Conservation (phyloP, 1,140 invertebrate genomes). For the Saccostrea cuccullata region DNA sequence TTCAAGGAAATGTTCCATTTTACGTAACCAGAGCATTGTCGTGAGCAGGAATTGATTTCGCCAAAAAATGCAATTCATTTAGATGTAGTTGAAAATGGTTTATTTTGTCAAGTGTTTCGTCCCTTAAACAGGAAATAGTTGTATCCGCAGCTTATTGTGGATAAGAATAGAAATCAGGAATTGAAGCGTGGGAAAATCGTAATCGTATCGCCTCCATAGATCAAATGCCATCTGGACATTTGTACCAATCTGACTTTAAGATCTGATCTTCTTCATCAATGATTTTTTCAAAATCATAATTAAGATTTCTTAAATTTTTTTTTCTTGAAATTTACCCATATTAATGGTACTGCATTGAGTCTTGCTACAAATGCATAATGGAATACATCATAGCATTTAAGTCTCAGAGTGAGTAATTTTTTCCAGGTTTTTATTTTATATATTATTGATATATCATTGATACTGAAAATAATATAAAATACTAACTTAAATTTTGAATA, state of each 20-base stretch:
- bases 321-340: constrained; percentile 4
- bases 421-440: neutral
- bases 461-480: neutral
- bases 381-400: constrained; percentile 34
- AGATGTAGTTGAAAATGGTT: constrained; percentile 2
- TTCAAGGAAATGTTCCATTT: constrained; percentile 28
- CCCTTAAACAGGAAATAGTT: constrained; percentile 17
- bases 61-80: constrained; percentile 14
- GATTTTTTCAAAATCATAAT: constrained; percentile 27
- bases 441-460: neutral
- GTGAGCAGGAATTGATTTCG: neutral
- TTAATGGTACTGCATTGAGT: neutral
- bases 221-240: neutral
- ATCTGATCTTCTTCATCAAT: neutral
- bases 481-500: neutral
- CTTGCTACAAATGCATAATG: neutral
- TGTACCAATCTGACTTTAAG: neutral
- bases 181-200: constrained; percentile 5
- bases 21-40: neutral
- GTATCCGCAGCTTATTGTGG: constrained; percentile 4
- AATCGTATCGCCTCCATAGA: neutral
- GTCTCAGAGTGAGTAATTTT: constrained; percentile 17
- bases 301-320: constrained; percentile 17
- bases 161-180: constrained; percentile 31
- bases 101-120: constrained; percentile 29